A percentile compares a stretch with the other conserved stretches of the same genome.
Conservation (phyloP, 2,888 invertebrate species). For the Dryobota labecula region DNA sequence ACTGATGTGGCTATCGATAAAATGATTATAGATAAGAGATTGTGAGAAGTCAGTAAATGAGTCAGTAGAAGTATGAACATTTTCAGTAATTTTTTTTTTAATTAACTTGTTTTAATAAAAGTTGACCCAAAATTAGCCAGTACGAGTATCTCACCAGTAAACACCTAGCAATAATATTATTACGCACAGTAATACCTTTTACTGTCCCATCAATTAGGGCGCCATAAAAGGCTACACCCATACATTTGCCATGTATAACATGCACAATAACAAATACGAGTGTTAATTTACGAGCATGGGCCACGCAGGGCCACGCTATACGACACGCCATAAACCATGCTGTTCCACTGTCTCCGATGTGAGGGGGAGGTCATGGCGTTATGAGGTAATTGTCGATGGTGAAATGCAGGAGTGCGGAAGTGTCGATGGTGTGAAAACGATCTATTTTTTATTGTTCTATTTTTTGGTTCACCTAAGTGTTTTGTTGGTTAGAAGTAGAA, state of each 20-base stretch:
- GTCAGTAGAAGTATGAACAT: neutral
- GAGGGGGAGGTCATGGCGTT: conserved; percentile 44
- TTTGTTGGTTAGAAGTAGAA: no score
- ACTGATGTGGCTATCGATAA: neutral
- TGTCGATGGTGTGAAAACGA: conserved; percentile 33
- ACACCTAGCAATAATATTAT: conserved; percentile 31
- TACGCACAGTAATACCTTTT: conserved; percentile 42
- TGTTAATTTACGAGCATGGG: conserved; percentile 61
- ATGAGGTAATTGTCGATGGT: conserved; percentile 35
- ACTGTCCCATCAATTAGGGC: conserved; percentile 48
- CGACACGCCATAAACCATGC: conserved; percentile 54
- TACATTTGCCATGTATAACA: conserved; percentile 48
- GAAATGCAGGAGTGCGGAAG: conserved; percentile 18
- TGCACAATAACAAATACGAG: conserved; percentile 62
- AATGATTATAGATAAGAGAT: neutral
- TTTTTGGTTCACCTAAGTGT: neutral
- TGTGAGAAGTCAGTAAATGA: neutral
- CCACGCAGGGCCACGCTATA: conserved; percentile 50
- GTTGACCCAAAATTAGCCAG: conserved; percentile 7
- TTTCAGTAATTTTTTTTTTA: no score
- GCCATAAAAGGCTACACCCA: conserved; percentile 52
- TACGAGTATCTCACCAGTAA: conserved; percentile 7
- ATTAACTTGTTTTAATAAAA: neutral
- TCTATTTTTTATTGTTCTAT: no score
- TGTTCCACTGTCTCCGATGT: conserved; percentile 48